These are phyloP conservation scores for Dysmachus trigonus DNA, from an alignment of 2,888 invertebrate genomes.

Conservation along the genomic window DNA sequence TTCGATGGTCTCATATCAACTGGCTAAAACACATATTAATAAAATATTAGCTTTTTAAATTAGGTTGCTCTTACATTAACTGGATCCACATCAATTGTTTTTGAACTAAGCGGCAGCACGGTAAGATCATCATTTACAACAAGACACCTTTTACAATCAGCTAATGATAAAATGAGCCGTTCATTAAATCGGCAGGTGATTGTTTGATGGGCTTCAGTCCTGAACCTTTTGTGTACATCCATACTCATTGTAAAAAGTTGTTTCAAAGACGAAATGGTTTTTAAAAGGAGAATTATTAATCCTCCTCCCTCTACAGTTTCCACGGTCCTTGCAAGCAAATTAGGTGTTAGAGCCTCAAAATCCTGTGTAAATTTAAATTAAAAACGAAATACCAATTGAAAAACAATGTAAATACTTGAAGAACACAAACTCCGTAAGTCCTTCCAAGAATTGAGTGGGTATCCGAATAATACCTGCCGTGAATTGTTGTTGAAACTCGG, in stretches of 20 bases:
- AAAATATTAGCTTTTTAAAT: neutral
- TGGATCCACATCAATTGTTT: constrained; percentile 82
- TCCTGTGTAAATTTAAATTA: constrained; percentile 66
- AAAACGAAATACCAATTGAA: constrained; percentile 55
- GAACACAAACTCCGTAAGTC: constrained; percentile 94
- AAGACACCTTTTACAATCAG: constrained; percentile 86
- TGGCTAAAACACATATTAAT: constrained; percentile 52
- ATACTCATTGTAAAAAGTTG: constrained; percentile 96
- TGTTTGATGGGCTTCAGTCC: constrained; percentile 93
- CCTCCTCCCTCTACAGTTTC: constrained; percentile 99
- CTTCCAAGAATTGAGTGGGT: constrained; percentile 98
- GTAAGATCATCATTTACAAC: constrained; percentile 95
- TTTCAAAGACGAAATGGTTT: constrained; percentile 85
- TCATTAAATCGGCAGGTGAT: constrained; percentile 96
- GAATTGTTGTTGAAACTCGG: constrained; percentile 93
- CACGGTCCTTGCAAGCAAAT: constrained; percentile 92
- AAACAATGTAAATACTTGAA: constrained; percentile 69
- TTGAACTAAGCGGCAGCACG: constrained; percentile 91
- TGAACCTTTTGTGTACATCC: constrained; percentile 94
- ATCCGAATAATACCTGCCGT: constrained; percentile 97
- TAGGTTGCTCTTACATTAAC: constrained; percentile 65
- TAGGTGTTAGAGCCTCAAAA: constrained; percentile 97
- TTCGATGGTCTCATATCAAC: constrained; percentile 59
- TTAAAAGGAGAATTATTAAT: constrained; percentile 87
- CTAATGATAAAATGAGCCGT: constrained; percentile 88